These are phyloP conservation scores for Jordanella pulchra DNA, from an alignment of 2,797 vertebrate genomes.

Conservation along the genomic window DNA sequence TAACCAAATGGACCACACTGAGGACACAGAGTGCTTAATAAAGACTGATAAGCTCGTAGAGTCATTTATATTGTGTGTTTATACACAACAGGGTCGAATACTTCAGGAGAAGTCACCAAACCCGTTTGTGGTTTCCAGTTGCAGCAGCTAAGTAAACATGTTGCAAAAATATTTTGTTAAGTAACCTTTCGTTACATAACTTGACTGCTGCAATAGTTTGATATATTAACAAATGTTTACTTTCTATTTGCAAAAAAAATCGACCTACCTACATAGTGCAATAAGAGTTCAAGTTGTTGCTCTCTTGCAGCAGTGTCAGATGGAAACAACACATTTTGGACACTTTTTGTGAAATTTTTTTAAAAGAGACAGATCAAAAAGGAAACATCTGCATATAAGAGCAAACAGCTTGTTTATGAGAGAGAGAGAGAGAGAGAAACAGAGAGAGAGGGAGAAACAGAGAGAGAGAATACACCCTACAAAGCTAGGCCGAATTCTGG, in stretches of 20 bases:
- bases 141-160: conserved; percentile 34
- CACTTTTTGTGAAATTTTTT: neutral
- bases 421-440: too few species aligned
- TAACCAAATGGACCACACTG: neutral
- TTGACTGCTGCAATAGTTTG: neutral
- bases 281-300: neutral
- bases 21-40: neutral
- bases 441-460: too few species aligned
- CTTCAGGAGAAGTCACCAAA: conserved; percentile 15
- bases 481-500: too few species aligned
- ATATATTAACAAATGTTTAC: conserved; percentile 34
- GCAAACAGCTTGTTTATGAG: neutral
- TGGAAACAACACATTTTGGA: conserved; percentile 5
- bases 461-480: neutral
- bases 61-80: conserved; percentile 8
- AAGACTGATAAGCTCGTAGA: neutral
- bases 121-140: conserved; percentile 12
- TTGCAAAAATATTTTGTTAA: conserved; percentile 31
- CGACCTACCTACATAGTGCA: neutral
- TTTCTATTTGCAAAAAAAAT: conserved; percentile 10
- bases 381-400: neutral
- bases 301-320: conserved; percentile 14
- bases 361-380: neutral
- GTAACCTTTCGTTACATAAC: conserved; percentile 10
- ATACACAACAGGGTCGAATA: conserved; percentile 8